Evolutionary conservation across 2,797 vertebrate genomes (phyloP).

Genomic region (Hoplostethus atlanticus): DNA sequence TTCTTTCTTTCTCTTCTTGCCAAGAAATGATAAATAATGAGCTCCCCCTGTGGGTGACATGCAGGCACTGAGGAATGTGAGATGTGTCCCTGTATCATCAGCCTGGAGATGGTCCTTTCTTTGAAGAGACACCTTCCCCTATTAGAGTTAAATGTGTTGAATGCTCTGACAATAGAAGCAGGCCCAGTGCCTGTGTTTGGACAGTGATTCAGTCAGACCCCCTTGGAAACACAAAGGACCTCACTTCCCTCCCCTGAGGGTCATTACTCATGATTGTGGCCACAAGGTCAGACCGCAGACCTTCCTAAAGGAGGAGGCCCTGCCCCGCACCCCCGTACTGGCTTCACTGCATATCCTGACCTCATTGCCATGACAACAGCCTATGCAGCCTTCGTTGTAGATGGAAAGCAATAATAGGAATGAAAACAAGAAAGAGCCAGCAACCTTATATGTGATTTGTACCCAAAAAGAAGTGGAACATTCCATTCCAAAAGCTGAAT

Average conservation of each 20-base stretch:
- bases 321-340: conserved; percentile 51
- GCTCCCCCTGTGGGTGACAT: conserved; percentile 4
- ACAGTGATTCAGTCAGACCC: conserved; percentile 73
- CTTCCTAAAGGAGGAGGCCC: conserved; percentile 84
- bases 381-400: conserved; percentile 37
- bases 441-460: not conserved
- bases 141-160: conserved; percentile 65
- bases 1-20: conserved; percentile 48
- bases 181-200: conserved; percentile 74
- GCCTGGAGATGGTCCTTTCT: conserved; percentile 45
- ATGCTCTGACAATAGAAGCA: conserved; percentile 69
- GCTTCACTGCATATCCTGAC: conserved; percentile 73
- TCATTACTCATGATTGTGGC: conserved; percentile 86
- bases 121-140: conserved; percentile 75
- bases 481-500: conserved; percentile 6
- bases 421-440: conserved; percentile 32
- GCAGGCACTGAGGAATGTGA: conserved; percentile 40
- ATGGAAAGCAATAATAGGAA: conserved; percentile 63
- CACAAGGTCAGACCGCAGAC: conserved; percentile 87
- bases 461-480: conserved; percentile 1
- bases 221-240: conserved; percentile 82
- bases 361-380: conserved; percentile 78
- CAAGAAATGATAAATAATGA: conserved; percentile 10
- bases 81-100: conserved; percentile 54
- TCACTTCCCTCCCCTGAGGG: conserved; percentile 74